Percentiles rank a stretch among this genome's conserved stretches.
These are phyloP conservation scores for Tethea ocularis DNA, from an alignment of 2,888 invertebrate genomes.

Conservation along the genomic window DNA sequence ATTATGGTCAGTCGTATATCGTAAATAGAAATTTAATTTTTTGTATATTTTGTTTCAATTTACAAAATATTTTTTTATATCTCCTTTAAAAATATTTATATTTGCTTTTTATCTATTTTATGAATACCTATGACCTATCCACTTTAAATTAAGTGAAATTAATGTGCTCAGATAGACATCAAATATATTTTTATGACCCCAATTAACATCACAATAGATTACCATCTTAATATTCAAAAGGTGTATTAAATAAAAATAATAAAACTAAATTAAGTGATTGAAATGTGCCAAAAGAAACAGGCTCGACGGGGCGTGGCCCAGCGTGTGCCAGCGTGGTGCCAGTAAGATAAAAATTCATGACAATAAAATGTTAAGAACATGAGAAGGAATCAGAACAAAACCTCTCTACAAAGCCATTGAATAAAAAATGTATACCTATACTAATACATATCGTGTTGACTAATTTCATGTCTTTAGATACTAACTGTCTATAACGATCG, in stretches of 20 bases:
- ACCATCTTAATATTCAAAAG: conserved; percentile 1
- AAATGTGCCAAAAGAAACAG: conserved; percentile 9
- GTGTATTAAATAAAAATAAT: conserved; percentile 6
- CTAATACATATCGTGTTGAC: too few species aligned
- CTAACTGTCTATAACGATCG: too few species aligned
- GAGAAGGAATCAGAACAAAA: conserved; percentile 5
- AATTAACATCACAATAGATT: conserved; percentile 3
- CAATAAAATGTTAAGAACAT: background rate
- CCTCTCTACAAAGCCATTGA: background rate
- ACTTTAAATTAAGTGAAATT: background rate
- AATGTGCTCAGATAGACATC: background rate
- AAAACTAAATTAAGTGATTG: conserved; percentile 8
- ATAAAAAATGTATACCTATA: background rate
- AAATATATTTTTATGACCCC: background rate
- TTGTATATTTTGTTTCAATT: background rate
- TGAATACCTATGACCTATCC: background rate
- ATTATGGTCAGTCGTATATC: background rate
- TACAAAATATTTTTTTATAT: background rate
- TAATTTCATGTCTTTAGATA: too few species aligned
- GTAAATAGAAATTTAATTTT: background rate
- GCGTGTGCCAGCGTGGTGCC: conserved; percentile 8
- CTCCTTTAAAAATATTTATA: background rate
- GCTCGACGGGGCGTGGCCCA: conserved; percentile 6
- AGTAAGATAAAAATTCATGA: conserved; percentile 8
- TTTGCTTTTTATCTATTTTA: background rate